Base-by-base conservation (phyloP, 2,797 vertebrate species). In the Alcedo atthis region DNA sequence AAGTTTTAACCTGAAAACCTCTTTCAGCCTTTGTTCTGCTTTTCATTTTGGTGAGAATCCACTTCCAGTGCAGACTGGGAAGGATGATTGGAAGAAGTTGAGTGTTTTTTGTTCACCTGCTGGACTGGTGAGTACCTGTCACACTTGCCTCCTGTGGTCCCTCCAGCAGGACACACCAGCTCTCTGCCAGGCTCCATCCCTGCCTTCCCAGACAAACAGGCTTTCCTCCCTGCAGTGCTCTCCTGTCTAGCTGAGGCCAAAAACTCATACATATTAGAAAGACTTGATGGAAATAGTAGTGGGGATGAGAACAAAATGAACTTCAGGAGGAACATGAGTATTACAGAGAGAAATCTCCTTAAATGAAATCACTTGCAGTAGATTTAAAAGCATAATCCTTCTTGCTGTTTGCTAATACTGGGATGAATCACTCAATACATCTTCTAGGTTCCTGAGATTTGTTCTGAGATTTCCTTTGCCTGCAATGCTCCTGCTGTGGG, bases 311-410 rank as follows among this genome's bases (percentile, higher is more conserved):
- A 90, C 2, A 68, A 68, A 95, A 88, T 68, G 85, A 93, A 80
- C 78, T 91, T 91, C 71, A 86, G 63, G 61, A 55, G 53, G 30
- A 92, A 80, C 37, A 30, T 58, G 73, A 83, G 85, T 53, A 90
- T 94, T 94, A 92, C 12, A 12, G 80, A 90, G 35, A 83, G 73
- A 94, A 95, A 94, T 93, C 92, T 80, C 71, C 87, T 95, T 93
- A 92, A 90, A 82, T 35, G 46, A 93, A 95, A 92, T 86, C 61
- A 88, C 61, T 94, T 58, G 70, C 82, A 89, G 61, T 74, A 92
- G 88, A 92, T 91, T 93, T 93, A 57, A 70, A 91, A n/a, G 54
- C 26, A 21, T 84, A 96, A 94, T 91, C 91, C 85, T 70, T 70
- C 85, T 70, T 35, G 67, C 54, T 79, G 35, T 25, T 92, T 85